Conservation (phyloP, 2,797 vertebrate genomes). For the Chelonia mydas region DNA sequence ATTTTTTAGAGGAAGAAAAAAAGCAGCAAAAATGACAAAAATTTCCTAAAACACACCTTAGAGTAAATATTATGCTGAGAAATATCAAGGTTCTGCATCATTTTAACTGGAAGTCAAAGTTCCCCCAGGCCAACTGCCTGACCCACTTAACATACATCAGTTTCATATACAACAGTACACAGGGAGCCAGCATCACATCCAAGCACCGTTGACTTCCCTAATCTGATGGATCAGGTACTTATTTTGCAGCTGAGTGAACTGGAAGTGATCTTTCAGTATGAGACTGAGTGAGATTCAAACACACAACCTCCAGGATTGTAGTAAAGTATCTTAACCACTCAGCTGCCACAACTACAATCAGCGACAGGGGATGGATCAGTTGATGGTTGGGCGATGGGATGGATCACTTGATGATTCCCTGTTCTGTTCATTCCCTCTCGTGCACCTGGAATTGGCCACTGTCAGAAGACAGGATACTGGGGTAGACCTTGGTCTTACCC, state of each 20-base stretch:
- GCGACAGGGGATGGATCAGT: too few species aligned
- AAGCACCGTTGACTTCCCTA: neutral
- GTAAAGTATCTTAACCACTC: neutral
- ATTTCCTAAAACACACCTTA: neutral
- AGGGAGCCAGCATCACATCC: neutral
- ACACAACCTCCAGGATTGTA: neutral
- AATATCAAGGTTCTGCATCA: neutral
- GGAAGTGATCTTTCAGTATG: neutral
- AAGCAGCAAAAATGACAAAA: neutral
- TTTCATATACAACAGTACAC: neutral
- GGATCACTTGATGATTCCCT: too few species aligned
- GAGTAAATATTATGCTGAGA: neutral
- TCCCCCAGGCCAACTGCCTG: neutral
- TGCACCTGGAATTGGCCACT: too few species aligned
- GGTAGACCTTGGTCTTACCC: too few species aligned
- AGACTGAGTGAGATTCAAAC: neutral
- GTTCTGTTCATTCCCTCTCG: too few species aligned
- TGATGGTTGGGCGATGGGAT: too few species aligned
- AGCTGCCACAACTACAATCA: neutral
- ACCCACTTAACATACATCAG: neutral
- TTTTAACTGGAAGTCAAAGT: neutral
- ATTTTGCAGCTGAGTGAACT: neutral
- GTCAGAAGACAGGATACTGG: too few species aligned
- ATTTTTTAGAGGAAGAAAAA: neutral
- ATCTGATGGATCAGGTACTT: neutral